Evolutionary conservation across 2,797 vertebrate species (phyloP).

Genomic region (Siniperca scherzeri): DNA sequence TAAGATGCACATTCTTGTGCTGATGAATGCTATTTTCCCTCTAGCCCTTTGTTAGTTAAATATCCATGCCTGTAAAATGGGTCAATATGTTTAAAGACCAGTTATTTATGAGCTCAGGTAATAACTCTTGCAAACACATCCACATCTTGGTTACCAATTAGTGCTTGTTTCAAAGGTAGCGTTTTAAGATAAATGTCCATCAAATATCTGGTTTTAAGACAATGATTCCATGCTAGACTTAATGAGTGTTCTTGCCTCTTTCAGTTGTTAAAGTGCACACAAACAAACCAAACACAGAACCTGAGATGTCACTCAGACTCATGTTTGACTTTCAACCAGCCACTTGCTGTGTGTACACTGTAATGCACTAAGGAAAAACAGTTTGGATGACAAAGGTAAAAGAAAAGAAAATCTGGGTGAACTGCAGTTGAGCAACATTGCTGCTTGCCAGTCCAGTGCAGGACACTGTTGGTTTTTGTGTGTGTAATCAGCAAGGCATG

Average conservation of each 20-base stretch:
- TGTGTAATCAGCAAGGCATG: background rate
- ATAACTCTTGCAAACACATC: slow-evolving; percentile 55
- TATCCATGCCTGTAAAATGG: slow-evolving; percentile 30
- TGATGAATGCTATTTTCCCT: background rate
- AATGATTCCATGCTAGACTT: background rate
- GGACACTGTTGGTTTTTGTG: background rate
- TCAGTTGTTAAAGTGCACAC: background rate
- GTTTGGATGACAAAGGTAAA: background rate
- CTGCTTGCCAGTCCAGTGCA: background rate
- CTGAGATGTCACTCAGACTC: background rate
- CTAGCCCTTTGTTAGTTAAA: slow-evolving; percentile 40
- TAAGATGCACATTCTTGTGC: background rate
- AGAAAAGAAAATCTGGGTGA: slow-evolving; percentile 4
- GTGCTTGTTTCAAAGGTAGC: slow-evolving; percentile 11
- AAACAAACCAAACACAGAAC: background rate
- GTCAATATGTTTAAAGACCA: slow-evolving; percentile 11
- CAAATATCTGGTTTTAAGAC: slow-evolving; percentile 52
- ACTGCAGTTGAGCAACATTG: background rate
- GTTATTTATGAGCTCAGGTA: slow-evolving; percentile 32
- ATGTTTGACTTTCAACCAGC: background rate
- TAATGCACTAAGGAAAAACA: background rate
- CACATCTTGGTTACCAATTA: slow-evolving; percentile 23
- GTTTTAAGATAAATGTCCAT: slow-evolving; percentile 24
- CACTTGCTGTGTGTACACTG: background rate
- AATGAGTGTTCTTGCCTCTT: background rate